Evolutionary conservation across 2,113 vertebrate genomes (phyloP).

Genomic region (Thinocorus orbignyianus): DNA sequence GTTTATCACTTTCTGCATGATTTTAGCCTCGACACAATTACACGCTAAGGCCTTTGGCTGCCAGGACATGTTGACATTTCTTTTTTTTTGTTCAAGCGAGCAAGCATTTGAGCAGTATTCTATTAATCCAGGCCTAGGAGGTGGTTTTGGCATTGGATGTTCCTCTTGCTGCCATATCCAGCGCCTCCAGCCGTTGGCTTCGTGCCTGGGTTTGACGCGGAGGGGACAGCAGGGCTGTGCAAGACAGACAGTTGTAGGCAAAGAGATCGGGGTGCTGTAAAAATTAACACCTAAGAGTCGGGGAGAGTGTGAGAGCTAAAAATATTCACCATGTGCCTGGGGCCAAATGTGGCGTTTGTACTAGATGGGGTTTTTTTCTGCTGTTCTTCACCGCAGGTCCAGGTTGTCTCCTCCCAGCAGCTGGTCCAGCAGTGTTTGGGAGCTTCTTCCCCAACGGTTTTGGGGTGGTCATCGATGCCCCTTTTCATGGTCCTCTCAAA

Average conservation of each 20-base stretch:
- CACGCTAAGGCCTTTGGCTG: too few relatives aligned
- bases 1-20: too few relatives aligned
- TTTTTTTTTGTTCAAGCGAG: neutral
- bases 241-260: neutral
- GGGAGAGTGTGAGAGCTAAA: neutral
- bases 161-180: conserved; percentile 12
- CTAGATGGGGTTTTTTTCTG: neutral
- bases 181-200: neutral
- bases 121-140: neutral
- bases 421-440: neutral
- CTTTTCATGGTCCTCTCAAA: neutral
- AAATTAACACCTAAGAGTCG: neutral
- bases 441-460: accelerated
- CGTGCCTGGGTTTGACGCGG: neutral
- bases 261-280: neutral
- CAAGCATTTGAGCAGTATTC: neutral
- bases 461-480: neutral
- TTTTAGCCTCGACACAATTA: too few relatives aligned
- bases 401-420: neutral
- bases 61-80: neutral
- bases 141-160: neutral
- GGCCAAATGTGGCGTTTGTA: neutral
- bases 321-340: neutral
- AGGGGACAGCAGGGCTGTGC: neutral
- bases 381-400: neutral